A percentile compares a stretch with the other conserved stretches of the same genome.
phyloP scores from a whole-genome alignment of 2,797 vertebrate species.

The Octomys mimax region DNA sequence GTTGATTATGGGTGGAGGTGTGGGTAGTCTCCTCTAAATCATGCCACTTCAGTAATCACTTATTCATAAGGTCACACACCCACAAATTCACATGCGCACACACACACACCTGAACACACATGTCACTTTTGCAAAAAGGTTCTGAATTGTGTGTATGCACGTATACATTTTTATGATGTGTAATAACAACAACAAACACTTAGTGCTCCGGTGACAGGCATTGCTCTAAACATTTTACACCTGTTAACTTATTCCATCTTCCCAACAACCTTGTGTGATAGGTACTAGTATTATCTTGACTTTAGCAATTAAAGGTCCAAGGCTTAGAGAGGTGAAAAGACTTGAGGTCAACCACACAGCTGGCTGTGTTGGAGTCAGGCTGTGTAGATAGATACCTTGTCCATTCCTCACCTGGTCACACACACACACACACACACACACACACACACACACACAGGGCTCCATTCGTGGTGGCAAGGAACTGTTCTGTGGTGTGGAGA shows the following conservation, averaged over 20 bases:
- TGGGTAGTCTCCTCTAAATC: constrained; percentile 71
- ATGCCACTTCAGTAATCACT: constrained; percentile 71
- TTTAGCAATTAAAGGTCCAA: constrained; percentile 32
- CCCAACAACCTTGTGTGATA: neutral
- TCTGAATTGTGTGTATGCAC: constrained; percentile 58
- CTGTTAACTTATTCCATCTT: constrained; percentile 36
- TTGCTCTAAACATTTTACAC: constrained; percentile 34
- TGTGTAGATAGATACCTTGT: neutral
- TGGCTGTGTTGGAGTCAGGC: neutral
- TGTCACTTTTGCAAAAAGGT: constrained; percentile 57
- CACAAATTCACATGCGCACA: fast-evolving
- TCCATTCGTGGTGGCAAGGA: neutral
- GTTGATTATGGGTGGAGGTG: constrained; percentile 71
- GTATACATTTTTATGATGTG: constrained; percentile 60
- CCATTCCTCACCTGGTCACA: neutral
- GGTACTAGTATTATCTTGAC: neutral
- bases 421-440: fast-evolving
- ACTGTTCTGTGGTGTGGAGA: neutral
- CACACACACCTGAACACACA: neutral
- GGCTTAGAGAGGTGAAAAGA: constrained; percentile 37
- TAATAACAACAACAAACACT: constrained; percentile 64
- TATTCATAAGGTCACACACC: constrained; percentile 63
- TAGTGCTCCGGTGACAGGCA: neutral
- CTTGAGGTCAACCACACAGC: neutral
- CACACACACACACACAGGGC: neutral